These are phyloP conservation scores for Leptinotarsa lineolata DNA, from an alignment of 1,140 invertebrate genomes.

Conservation along the genomic window DNA sequence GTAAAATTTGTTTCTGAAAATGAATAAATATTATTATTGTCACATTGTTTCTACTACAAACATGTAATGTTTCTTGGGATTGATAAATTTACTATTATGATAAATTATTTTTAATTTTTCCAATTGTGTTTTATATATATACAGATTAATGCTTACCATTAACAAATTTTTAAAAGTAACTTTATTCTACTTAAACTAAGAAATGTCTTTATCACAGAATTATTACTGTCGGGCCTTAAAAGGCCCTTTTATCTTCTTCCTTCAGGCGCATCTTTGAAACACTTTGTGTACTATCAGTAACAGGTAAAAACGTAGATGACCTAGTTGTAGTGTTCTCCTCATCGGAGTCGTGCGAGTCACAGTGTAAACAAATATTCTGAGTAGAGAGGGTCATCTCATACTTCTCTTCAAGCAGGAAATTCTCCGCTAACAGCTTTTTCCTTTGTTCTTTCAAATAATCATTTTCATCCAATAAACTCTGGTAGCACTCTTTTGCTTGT, in stretches of 20 bases:
- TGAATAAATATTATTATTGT: no score
- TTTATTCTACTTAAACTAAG: no score
- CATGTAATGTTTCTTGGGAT: no score
- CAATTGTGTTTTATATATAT: no score
- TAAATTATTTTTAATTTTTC: no score
- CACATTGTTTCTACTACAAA: no score
- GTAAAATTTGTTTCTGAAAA: no score
- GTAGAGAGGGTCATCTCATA: not conserved
- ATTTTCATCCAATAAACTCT: not conserved
- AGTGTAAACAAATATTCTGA: not conserved
- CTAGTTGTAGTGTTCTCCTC: not conserved
- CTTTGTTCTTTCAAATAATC: not conserved
- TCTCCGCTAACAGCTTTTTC: not conserved
- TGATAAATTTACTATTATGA: no score
- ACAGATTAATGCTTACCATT: no score
- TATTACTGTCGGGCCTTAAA: not conserved
- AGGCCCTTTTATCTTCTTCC: not conserved
- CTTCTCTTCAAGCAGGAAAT: slow-evolving; percentile 4
- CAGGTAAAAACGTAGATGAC: not conserved
- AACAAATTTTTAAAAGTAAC: no score
- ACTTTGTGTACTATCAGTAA: not conserved
- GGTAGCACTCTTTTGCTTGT: not conserved
- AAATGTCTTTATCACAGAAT: no score
- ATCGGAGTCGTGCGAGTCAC: not conserved
- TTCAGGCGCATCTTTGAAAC: slow-evolving; percentile 1